Percentiles rank a stretch among this genome's conserved stretches.
These are phyloP conservation scores for Unio pictorum DNA, from an alignment of 2,888 invertebrate genomes.

Conservation along the genomic window DNA sequence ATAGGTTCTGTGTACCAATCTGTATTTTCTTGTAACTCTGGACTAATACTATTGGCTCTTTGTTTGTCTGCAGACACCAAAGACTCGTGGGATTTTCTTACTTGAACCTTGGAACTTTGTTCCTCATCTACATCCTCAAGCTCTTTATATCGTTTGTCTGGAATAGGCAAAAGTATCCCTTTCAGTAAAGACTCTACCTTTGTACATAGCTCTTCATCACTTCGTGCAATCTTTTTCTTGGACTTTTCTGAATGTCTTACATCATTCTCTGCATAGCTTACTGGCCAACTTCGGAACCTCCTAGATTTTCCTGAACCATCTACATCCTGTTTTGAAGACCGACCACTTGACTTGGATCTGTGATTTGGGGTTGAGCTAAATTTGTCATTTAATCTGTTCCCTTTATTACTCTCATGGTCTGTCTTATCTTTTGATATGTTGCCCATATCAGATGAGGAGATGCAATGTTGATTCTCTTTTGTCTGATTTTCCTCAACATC, in stretches of 20 bases:
- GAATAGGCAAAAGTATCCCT: conserved; percentile 41
- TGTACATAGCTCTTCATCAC: conserved; percentile 40
- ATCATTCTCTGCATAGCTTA: neutral
- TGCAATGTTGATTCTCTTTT: too few species aligned
- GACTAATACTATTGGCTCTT: conserved; percentile 38
- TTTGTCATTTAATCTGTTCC: neutral
- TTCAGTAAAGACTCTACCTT: conserved; percentile 50
- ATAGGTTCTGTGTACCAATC: conserved; percentile 61
- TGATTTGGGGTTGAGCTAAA: neutral
- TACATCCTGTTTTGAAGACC: too few species aligned
- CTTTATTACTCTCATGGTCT: neutral
- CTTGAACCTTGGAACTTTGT: too few species aligned
- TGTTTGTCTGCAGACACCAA: conserved; percentile 8
- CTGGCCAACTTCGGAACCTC: neutral
- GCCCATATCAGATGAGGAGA: neutral
- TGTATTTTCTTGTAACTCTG: conserved; percentile 55
- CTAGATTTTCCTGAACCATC: neutral
- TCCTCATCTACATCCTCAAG: conserved; percentile 29
- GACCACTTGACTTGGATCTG: too few species aligned
- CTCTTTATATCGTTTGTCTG: conserved; percentile 32
- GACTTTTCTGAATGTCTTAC: neutral
- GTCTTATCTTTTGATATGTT: too few species aligned
- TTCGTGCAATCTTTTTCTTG: conserved; percentile 10
- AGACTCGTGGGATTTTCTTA: neutral
- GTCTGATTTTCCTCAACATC: neutral